These are phyloP conservation scores for Oxytorus armatus DNA, from an alignment of 2,888 invertebrate genomes.

Conservation along the genomic window DNA sequence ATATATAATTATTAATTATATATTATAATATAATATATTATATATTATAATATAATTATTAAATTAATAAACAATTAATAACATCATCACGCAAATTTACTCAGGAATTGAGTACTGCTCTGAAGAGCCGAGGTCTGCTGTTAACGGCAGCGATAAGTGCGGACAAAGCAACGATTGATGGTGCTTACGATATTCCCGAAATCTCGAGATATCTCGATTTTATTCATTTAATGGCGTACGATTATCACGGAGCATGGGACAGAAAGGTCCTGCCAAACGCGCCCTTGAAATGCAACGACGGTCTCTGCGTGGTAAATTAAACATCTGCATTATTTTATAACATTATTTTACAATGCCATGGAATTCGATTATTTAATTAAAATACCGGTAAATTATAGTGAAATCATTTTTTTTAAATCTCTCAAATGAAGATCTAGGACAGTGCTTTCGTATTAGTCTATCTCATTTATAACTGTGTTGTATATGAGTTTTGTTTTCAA, in stretches of 20 bases:
- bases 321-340: not conserved
- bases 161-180: slow-evolving; percentile 90
- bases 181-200: slow-evolving; percentile 91
- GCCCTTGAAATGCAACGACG: slow-evolving; percentile 88
- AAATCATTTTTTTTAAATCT: slow-evolving; percentile 7
- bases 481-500: no score
- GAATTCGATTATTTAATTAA: not conserved
- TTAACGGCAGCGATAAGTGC: slow-evolving; percentile 94
- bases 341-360: no score
- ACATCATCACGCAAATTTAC: slow-evolving; percentile 1
- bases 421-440: no score
- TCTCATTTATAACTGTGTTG: no score
- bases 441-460: no score
- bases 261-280: slow-evolving; percentile 91
- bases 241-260: slow-evolving; percentile 95
- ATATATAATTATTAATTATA: no score
- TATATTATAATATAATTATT: no score
- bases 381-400: not conserved
- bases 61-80: no score
- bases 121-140: slow-evolving; percentile 88
- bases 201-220: slow-evolving; percentile 86
- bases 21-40: no score
- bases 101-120: slow-evolving; percentile 90
- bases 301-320: slow-evolving; percentile 89
- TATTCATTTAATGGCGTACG: slow-evolving; percentile 95